Evolutionary conservation across 2,888 invertebrate genomes (phyloP), one percentile per base, ranked within the genome.

Genomic region (Calameuta filiformis): DNA sequence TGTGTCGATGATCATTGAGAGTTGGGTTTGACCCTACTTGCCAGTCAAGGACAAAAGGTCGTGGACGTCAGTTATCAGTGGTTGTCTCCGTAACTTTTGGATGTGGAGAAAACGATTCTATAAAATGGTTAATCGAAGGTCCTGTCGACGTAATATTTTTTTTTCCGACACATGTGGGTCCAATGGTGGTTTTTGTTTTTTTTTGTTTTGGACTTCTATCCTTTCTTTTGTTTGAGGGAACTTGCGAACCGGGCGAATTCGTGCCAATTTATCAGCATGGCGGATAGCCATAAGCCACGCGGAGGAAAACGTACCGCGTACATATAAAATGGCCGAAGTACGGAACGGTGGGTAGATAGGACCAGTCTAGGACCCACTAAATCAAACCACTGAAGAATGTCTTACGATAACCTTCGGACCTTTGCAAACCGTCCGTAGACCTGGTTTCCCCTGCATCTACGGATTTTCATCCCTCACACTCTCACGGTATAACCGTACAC

Each of bases 381-480:
- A 74, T 74, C 74, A 74, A 74, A 74, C 74, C 74, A 30, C 74
- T 74, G 74, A 74, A 74, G 74, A 74, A 74, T 74, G 74, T 74
- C 74, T 74, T 81, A 82, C 83, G 87, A 84, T 86, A 87, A 87
- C 87, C 87, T 77, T 77, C 71, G 71, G 71, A 71, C 33, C 33
- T 71, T 71, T 31, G 71, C 31, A 71, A 71, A 71, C 33, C 31
- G 71, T 31, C 71, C 71, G 31, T 12, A 71, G 71, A 56, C 56
- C 23, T 56, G 23, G 56, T 56, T 56, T 56, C 56, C 23, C 56
- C 6, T 23, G 56, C 23, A 23, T 23, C 15, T 56, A 56, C 56
- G 56, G 23, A 56, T 56, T 56, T 56, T 56, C 56, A 56, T 9
- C 56, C 56, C 15, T 56, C 23, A 56, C 23, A 56, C 56, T 56